Conservation (phyloP, 2,113 vertebrate genomes). For the Prinia subflava region DNA sequence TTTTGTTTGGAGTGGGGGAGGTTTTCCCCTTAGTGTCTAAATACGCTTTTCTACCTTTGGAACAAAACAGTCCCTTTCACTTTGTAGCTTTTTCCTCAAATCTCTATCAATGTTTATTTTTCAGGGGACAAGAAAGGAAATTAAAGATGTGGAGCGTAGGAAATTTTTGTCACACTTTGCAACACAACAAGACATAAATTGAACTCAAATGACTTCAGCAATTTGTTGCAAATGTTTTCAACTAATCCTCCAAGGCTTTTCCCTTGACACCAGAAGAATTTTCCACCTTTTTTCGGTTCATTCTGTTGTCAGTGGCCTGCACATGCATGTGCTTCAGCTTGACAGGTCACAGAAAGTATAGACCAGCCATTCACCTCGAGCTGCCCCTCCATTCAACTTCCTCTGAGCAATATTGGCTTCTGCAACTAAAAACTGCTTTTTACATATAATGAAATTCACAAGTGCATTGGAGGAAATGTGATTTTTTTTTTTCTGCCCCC, state of each 20-base stretch:
- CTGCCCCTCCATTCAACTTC: conserved; percentile 56
- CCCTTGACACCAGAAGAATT: conserved; percentile 10
- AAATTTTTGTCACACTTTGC: not conserved
- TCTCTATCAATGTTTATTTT: not conserved
- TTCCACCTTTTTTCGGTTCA: conserved; percentile 7
- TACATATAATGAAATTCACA: conserved; percentile 69
- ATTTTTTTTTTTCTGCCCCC: conserved; percentile 41
- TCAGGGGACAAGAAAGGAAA: not conserved
- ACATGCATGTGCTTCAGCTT: not conserved
- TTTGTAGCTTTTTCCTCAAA: not conserved
- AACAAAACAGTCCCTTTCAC: not conserved
- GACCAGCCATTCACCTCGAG: conserved; percentile 52
- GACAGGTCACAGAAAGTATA: conserved; percentile 64
- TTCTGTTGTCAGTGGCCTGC: not conserved
- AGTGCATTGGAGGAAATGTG: conserved; percentile 60
- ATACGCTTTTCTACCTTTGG: not conserved
- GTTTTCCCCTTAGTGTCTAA: not conserved
- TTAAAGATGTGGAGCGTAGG: not conserved
- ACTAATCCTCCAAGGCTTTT: not conserved
- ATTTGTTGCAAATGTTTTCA: conserved; percentile 37
- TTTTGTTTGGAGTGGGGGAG: not conserved
- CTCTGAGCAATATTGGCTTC: conserved; percentile 54
- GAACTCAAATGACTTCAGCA: not conserved
- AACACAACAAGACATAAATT: conserved; percentile 16
- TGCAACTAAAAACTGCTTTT: conserved; percentile 60